Evolutionary conservation across 2,888 invertebrate species (phyloP).

Genomic region (Mayetiola destructor): DNA sequence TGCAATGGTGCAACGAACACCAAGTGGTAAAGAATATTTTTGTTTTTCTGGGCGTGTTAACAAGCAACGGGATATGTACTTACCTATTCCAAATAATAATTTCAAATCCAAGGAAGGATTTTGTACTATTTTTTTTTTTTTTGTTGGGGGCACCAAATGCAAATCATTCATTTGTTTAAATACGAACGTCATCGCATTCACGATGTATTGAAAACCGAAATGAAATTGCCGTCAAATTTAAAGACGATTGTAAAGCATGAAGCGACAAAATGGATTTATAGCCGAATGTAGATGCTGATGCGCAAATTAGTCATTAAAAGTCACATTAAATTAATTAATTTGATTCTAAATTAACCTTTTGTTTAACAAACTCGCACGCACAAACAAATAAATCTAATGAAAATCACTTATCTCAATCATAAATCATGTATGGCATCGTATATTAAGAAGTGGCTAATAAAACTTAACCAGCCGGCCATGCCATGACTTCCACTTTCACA

Average conservation of each 20-base stretch:
- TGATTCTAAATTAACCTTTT: neutral
- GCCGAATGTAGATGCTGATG: slow-evolving; percentile 5
- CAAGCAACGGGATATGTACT: slow-evolving; percentile 9
- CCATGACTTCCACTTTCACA: neutral
- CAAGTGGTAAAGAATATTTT: neutral
- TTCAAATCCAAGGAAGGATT: neutral
- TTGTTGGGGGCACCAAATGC: neutral
- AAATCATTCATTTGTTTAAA: too few relatives aligned
- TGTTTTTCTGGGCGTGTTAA: slow-evolving; percentile 12
- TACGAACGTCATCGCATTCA: too few relatives aligned
- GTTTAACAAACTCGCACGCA: neutral
- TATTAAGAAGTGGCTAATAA: neutral
- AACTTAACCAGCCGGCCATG: too few relatives aligned
- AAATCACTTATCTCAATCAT: neutral
- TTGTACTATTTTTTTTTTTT: too few relatives aligned
- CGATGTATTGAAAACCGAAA: too few relatives aligned
- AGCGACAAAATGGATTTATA: too few relatives aligned
- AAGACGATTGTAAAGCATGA: too few relatives aligned
- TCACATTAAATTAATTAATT: slow-evolving; percentile 2
- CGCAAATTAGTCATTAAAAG: slow-evolving; percentile 3
- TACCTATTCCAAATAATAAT: neutral
- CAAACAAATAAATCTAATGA: neutral
- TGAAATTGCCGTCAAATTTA: too few relatives aligned
- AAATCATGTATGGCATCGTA: neutral
- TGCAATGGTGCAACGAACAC: neutral